Percentiles rank a stretch among this genome's conserved stretches.
Conservation (phyloP, 2,888 invertebrate species). For the Scaptomyza caliginosa region DNA sequence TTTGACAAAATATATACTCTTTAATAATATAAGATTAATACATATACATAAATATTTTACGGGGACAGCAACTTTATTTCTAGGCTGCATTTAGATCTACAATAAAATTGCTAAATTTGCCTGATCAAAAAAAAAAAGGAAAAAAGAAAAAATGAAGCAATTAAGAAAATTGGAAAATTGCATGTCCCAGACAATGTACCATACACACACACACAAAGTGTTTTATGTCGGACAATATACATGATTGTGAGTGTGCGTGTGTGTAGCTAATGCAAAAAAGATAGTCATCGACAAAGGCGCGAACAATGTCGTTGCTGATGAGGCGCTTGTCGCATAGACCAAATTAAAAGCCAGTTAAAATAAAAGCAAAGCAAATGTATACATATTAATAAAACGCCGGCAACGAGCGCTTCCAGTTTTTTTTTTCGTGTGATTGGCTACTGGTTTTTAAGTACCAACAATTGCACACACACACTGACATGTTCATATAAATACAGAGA, state of each 20-base stretch:
- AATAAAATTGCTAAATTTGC: conserved; percentile 37
- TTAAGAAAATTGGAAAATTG: conserved; percentile 72
- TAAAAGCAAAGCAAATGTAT: conserved; percentile 23
- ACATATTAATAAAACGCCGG: conserved; percentile 18
- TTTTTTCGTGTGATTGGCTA: conserved; percentile 27
- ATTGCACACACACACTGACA: conserved; percentile 3
- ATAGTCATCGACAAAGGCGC: conserved; percentile 65
- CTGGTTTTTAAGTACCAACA: conserved; percentile 12
- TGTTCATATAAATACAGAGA: not conserved
- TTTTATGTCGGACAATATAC: conserved; percentile 9
- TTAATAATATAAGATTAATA: not conserved
- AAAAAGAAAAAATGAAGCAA: conserved; percentile 53
- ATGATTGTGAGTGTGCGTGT: conserved; percentile 5
- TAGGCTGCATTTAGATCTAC: conserved; percentile 20
- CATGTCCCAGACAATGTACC: conserved; percentile 58
- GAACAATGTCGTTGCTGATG: conserved; percentile 53
- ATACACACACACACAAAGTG: too few species aligned
- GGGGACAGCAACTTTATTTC: conserved; percentile 30
- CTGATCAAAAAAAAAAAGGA: conserved; percentile 33
- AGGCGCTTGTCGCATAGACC: conserved; percentile 29
- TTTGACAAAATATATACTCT: not conserved
- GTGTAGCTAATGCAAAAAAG: conserved; percentile 40
- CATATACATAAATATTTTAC: not conserved
- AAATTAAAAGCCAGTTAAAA: conserved; percentile 57
- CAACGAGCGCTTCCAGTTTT: conserved; percentile 21